phyloP scores from a whole-genome alignment of 2,113 vertebrate species.

The Pyrgilauda ruficollis region DNA sequence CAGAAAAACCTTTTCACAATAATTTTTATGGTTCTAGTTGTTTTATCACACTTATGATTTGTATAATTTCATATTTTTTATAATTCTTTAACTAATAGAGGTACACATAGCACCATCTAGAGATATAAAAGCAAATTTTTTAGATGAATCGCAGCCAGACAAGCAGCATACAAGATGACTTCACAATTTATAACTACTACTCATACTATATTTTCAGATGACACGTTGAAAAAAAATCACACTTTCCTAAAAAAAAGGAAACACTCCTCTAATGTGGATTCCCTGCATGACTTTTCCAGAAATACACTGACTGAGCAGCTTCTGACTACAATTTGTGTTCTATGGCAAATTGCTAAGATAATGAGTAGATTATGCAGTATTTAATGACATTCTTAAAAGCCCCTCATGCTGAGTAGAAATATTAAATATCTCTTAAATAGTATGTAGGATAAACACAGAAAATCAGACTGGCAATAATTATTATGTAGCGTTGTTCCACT shows the following conservation, averaged over 20 bases:
- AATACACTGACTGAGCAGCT: slow-evolving; percentile 47
- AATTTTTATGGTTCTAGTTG: not conserved
- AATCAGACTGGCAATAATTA: slow-evolving; percentile 7
- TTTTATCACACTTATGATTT: not conserved
- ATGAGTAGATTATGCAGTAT: slow-evolving; percentile 44
- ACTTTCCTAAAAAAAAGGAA: slow-evolving; percentile 55
- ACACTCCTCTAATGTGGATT: slow-evolving; percentile 60
- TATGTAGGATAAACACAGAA: slow-evolving; percentile 34
- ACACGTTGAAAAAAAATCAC: slow-evolving; percentile 34
- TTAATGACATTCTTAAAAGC: slow-evolving; percentile 56
- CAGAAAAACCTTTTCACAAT: not conserved
- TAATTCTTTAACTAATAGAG: slow-evolving; percentile 1
- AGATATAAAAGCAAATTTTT: slow-evolving; percentile 59
- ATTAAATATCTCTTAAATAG: slow-evolving; percentile 40
- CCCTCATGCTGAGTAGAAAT: slow-evolving; percentile 28
- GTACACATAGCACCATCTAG: slow-evolving; percentile 77
- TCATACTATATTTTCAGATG: slow-evolving; percentile 57
- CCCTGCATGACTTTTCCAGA: slow-evolving; percentile 45
- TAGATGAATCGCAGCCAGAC: not conserved
- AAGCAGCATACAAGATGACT: slow-evolving; percentile 4
- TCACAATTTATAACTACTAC: slow-evolving; percentile 35
- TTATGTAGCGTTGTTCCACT: not conserved
- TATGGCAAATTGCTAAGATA: slow-evolving; percentile 59
- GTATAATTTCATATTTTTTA: not conserved
- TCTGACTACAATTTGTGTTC: slow-evolving; percentile 53